Evolutionary conservation across 1,140 invertebrate genomes (phyloP).

Genomic region (Ips typographus): DNA sequence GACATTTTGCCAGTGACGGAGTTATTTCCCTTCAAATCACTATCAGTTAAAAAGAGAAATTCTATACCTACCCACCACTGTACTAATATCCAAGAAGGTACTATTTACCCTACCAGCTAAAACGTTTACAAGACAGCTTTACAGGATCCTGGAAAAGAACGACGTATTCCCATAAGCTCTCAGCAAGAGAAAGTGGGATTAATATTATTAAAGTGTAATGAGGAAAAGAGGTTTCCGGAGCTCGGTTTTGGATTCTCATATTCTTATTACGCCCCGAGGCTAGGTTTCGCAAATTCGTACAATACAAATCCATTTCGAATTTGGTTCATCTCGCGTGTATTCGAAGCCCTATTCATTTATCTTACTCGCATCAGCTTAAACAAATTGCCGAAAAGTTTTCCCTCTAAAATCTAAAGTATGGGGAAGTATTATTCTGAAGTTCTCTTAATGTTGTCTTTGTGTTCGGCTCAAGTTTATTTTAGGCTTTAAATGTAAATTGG

Average conservation of each 20-base stretch:
- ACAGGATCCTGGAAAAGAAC: background rate
- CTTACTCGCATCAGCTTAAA: constrained; percentile 4
- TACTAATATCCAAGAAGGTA: constrained; percentile 11
- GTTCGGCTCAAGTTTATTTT: background rate
- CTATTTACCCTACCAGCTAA: constrained; percentile 3
- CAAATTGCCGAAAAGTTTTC: constrained; percentile 9
- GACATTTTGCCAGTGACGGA: constrained; percentile 21
- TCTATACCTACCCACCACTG: background rate
- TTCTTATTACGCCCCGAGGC: background rate
- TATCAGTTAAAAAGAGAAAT: background rate
- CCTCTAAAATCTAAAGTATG: background rate
- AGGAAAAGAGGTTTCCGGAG: constrained; percentile 1
- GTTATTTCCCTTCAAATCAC: background rate
- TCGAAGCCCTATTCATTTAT: background rate
- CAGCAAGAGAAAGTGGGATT: constrained; percentile 6
- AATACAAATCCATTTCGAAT: constrained; percentile 7
- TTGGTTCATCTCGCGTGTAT: background rate
- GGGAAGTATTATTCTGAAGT: constrained; percentile 3
- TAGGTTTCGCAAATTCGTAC: background rate
- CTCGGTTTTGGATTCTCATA: background rate
- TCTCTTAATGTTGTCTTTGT: constrained; percentile 4
- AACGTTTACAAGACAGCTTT: constrained; percentile 8
- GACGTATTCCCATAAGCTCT: background rate
- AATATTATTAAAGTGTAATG: constrained; percentile 13
- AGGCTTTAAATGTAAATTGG: too few relatives aligned